Conservation (phyloP, 2,797 vertebrate genomes). For the Astyanax mexicanus region DNA sequence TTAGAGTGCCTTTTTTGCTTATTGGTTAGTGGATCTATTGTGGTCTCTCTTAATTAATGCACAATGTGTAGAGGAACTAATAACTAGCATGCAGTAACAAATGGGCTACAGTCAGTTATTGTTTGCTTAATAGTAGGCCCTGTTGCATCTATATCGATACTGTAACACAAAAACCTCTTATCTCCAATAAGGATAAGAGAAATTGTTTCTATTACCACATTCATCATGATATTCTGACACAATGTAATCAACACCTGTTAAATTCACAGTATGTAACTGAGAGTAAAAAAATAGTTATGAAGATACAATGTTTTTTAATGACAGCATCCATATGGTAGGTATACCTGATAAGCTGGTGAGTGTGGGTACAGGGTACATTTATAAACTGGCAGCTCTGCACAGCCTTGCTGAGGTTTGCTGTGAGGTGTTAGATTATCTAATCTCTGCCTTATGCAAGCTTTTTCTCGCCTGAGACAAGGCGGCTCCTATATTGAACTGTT, state of each 20-base stretch:
- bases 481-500: slow-evolving; percentile 36
- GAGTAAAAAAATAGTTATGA: no score
- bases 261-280: no score
- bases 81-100: background rate
- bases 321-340: background rate
- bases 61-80: no score
- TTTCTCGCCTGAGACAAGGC: slow-evolving; percentile 34
- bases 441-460: slow-evolving; percentile 33
- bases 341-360: background rate
- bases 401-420: slow-evolving; percentile 6
- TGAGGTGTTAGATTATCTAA: slow-evolving; percentile 37
- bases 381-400: background rate
- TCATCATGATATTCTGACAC: no score
- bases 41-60: background rate
- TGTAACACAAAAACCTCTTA: no score
- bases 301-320: no score
- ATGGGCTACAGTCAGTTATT: background rate
- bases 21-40: background rate
- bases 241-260: no score
- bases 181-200: no score
- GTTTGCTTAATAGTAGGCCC: no score
- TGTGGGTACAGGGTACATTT: background rate
- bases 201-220: no score
- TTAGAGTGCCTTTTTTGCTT: background rate
- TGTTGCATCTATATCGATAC: no score